Base-by-base conservation (phyloP, 2,113 vertebrate genomes). In the Pao palembangensis region DNA sequence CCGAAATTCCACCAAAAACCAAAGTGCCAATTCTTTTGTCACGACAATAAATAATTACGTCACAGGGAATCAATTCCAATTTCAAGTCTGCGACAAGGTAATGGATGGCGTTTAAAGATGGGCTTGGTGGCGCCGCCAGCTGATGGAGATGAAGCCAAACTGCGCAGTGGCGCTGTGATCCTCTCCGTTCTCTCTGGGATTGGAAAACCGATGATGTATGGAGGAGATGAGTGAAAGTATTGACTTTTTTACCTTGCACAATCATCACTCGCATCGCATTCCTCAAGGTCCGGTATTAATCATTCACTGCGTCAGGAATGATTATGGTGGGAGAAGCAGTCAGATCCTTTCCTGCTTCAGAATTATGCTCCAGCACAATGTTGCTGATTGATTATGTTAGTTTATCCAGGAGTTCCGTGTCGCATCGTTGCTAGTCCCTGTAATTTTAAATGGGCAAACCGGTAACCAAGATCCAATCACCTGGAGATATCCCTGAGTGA, bases 161-260 rank as follows among this genome's bases (percentile, higher is more conserved):
- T 21, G 60, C 65, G 38, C 16, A 20, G n/a, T 8, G 4, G 55
- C 43, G 52, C 57, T 57, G 6, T 63, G 71, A 69, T 67, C 52
- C 61, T 51, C 42, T 11, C 18, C 5, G 14, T 46, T 64, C 44
- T 19, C 51, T 31, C 57, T 50, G 66, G 47, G 69, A 73, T 79
- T 74, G 75, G 54, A 77, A 71, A 67, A 68, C 58, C 38, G 46
- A 62, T 81, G 79, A 84, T 72, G 71, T 68, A 70, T 81, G 59
- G 59, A 71, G 53, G 68, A 69, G 69, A 73, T 64, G 63, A 68
- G 68, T 71, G 55, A 59, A 58, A 25, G 55, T 79, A 82, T 82
- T 73, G 82, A 77, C 63, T 58, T 67, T 28, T 58, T 70, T 34
- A 59, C 55, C 41, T 41, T 1, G 38, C 54, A 58, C 64, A 68